A percentile compares a stretch with the other conserved stretches of the same genome.
Evolutionary conservation across 92 coral and sea anemone genomes (phyloP).

Genomic region (Galaxea fascicularis): DNA sequence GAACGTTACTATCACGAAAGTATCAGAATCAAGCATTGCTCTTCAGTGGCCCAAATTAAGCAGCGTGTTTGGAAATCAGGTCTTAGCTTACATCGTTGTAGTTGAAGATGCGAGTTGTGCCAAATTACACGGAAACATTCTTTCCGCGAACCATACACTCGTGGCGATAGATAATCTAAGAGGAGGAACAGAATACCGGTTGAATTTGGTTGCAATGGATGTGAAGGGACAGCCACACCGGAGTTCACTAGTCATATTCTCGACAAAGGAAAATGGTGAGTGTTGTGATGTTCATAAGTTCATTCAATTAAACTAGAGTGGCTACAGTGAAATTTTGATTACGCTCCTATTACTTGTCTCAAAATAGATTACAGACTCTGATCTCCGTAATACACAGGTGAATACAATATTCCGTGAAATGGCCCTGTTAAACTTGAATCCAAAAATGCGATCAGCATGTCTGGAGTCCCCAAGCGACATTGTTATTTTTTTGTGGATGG

Average conservation of each 20-base stretch:
- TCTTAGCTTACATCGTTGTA: background rate
- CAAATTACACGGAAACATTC: background rate
- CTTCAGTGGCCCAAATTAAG: constrained; percentile 18
- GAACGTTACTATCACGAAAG: background rate
- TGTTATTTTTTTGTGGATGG: no score
- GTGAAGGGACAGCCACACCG: background rate
- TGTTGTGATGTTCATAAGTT: no score
- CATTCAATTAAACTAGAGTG: no score
- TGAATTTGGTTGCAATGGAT: background rate
- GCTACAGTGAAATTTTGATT: no score
- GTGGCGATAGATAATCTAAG: background rate
- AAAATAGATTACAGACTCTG: no score
- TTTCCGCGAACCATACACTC: background rate
- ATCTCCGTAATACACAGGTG: no score
- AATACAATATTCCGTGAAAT: no score
- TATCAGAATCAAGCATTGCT: background rate
- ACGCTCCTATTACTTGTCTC: no score
- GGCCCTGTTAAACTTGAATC: no score
- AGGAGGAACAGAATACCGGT: background rate
- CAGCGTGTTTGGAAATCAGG: background rate
- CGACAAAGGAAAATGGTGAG: constrained; percentile 1
- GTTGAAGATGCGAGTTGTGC: background rate
- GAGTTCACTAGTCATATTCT: background rate
- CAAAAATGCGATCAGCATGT: no score
- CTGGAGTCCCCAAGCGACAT: no score